Conservation (phyloP, 2,888 invertebrate genomes). For the Drosophila tripunctata region DNA sequence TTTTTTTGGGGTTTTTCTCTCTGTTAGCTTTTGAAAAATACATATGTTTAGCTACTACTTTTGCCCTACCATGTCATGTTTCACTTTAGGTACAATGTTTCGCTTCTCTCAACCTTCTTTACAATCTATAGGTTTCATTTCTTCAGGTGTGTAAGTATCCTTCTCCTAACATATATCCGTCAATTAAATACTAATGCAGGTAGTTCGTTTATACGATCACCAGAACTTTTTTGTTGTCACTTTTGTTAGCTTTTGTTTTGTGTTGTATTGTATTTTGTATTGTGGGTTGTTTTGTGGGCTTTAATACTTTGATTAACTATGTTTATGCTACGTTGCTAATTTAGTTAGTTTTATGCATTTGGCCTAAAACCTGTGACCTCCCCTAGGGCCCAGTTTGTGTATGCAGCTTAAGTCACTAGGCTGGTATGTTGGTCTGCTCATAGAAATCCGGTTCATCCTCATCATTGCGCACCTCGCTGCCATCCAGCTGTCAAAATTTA, state of each 20-base stretch:
- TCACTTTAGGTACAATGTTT: slow-evolving; percentile 69
- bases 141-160: slow-evolving; percentile 49
- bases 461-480: slow-evolving; percentile 91
- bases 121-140: slow-evolving; percentile 6
- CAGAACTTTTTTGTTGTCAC: slow-evolving; percentile 41
- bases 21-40: slow-evolving; percentile 5
- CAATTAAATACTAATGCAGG: slow-evolving; percentile 72
- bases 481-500: slow-evolving; percentile 90
- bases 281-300: slow-evolving; percentile 37
- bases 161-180: slow-evolving; percentile 30
- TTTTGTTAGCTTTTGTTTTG: slow-evolving; percentile 18
- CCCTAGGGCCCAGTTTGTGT: not conserved
- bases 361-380: slow-evolving; percentile 27
- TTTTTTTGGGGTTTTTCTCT: slow-evolving; percentile 1
- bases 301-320: slow-evolving; percentile 67
- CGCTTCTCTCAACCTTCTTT: slow-evolving; percentile 8
- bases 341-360: slow-evolving; percentile 40
- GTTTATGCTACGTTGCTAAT: slow-evolving; percentile 50
- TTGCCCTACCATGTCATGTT: slow-evolving; percentile 47
- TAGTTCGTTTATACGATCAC: slow-evolving; percentile 74
- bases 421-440: slow-evolving; percentile 94
- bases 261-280: slow-evolving; percentile 9
- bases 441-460: slow-evolving; percentile 98
- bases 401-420: slow-evolving; percentile 84
- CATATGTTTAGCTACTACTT: slow-evolving; percentile 20